Base-by-base conservation (phyloP, 1,140 invertebrate species). In the Propsilocerus akamusi region DNA sequence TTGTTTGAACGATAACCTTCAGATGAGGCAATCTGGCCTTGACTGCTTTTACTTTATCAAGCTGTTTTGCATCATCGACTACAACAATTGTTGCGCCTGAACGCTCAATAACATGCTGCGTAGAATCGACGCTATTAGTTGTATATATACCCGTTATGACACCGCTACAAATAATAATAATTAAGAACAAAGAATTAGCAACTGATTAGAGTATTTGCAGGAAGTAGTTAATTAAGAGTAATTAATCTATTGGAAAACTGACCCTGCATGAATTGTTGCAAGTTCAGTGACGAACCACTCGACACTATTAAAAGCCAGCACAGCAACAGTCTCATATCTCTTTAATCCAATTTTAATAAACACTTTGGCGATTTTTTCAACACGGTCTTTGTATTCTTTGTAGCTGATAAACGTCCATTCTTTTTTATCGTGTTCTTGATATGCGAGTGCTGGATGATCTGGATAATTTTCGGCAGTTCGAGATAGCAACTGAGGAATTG, bases 71-170 rank as follows among this genome's bases (percentile, higher is more conserved):
- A 69, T 95, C 89, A 63, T 95, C 88, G 0, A 94, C 86, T 1
- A 90, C 78, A 51, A 87, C 79, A 54, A 96, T 87, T 67, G 93
- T 87, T 5, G 86, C 80, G 53, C 73, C 65, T 48, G 83, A 83
- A 51, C 77, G 76, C 46, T 75, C 65, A 5, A 86, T 71, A 54
- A 86, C 86, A 64, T 87, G 81, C 52, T 75, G 71, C 59, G 86
- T 90, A 0, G 89, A 83, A 51, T 93, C 87, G 0, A 86, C 63
- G n/a, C 80, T 80, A 67, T 95, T 95, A 28, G 90, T 95, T 11
- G 89, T 88, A 64, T 96, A 95, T 59, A 95, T 89, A 51, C 92
- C 91, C 26, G 81, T 80, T 28, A 83, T 81, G 54, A 92, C 78
- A 48, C 90, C 91, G 51, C 87, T 87, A 57, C 10, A 41, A 41